Base-by-base conservation (phyloP, 1,140 invertebrate genomes). In the Pachypsylla venusta region DNA sequence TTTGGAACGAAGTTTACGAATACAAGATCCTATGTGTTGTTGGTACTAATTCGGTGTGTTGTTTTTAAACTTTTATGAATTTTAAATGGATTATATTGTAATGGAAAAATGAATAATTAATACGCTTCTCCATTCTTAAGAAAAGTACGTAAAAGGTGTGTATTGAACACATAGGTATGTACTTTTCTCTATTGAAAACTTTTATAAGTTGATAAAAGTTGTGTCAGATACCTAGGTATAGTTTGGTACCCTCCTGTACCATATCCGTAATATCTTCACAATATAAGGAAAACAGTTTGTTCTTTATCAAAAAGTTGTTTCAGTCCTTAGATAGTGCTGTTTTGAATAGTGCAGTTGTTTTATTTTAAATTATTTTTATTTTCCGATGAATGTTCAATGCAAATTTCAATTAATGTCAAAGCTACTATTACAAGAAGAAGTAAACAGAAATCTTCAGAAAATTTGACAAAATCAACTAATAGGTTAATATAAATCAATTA, bases 221-320 rank as follows among this genome's bases (percentile, higher is more conserved):
- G n/a, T n/a, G n/a, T n/a, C n/a, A 10, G 4, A 4, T 48, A n/a
- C 22, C 42, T 35, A 10, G 22, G 16, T 48, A 48, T 5, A 48
- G 42, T n/a, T 48, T 48, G 42, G 42, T 48, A 48, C 42, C 42
- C 42, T 48, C n/a, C 42, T 48, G 42, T 48, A 48, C 42, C 42
- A 10, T 48, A 48, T 48, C 42, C 42, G n/a, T n/a, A n/a, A n/a
- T 19, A 35, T 12, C 30, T 48, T 48, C n/a, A 48, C 16, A 48
- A 22, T 22, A 19, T 22, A 19, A 48, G 16, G 16, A 22, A 48
- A 48, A 48, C 42, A 19, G n/a, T 48, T 48, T 22, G n/a, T 19
- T 7, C 22, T 19, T 48, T 22, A 48, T 48, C n/a, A 48, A 19
- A 48, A 48, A n/a, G 22, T 48, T 22, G 16, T 48, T 5, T 22